Conservation (phyloP, 2,113 vertebrate species). For the Pseudorhombus dupliciocellatus region DNA sequence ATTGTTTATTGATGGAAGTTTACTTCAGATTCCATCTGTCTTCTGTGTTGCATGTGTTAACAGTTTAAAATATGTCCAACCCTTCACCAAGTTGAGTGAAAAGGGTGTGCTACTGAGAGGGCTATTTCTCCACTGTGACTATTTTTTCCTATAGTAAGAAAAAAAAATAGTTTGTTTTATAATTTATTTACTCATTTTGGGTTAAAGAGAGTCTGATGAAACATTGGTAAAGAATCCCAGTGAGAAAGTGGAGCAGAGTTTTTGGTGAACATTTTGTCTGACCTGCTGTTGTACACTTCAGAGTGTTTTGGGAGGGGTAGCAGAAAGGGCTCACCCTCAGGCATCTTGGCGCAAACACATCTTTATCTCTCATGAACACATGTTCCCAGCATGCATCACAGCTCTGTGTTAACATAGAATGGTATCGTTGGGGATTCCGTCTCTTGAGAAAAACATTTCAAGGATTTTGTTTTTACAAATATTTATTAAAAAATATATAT, state of each 20-base stretch:
- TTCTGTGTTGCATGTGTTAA: no score
- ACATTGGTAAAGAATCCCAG: not conserved
- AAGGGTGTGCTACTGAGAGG: not conserved
- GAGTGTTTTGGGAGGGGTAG: conserved; percentile 57
- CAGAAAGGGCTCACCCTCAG: conserved; percentile 31
- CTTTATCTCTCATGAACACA: conserved; percentile 75
- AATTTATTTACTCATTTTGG: not conserved
- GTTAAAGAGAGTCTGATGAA: not conserved
- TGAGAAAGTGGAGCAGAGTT: not conserved
- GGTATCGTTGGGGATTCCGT: conserved; percentile 37
- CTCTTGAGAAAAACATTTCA: not conserved
- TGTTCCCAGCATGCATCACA: conserved; percentile 36
- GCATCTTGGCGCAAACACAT: conserved; percentile 49
- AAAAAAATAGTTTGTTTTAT: not conserved
- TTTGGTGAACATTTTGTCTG: not conserved
- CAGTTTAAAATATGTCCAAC: not conserved
- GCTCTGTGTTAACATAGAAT: conserved; percentile 8
- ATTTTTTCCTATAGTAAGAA: not conserved
- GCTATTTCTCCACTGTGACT: not conserved
- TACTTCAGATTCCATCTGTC: no score
- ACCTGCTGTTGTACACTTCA: conserved; percentile 1
- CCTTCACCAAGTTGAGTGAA: not conserved
- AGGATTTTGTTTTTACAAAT: no score
- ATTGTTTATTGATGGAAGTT: no score
- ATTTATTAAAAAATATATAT: not conserved